Evolutionary conservation across 2,797 vertebrate genomes (phyloP), one percentile per base, ranked within the genome.

Genomic region (Macroramphosus scolopax): DNA sequence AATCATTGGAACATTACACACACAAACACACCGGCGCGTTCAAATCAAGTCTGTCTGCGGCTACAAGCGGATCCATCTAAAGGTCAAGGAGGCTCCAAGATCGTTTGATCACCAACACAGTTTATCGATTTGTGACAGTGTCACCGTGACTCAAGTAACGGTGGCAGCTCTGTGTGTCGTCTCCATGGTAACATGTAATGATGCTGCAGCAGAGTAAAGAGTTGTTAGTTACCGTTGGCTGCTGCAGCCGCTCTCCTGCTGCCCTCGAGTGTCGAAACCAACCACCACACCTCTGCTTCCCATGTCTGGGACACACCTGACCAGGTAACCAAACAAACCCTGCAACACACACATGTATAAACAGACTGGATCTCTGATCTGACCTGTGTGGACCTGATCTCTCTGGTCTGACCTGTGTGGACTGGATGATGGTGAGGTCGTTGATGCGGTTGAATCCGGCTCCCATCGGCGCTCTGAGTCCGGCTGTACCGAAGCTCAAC

Each of bases 371-470:
- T 12, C 5, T 9, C 12, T 4, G 17, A 15, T 49, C 56, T 46
- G 5, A 94, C 94, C 91, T 98, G 95, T 0, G 94, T 95, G 22
- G 94, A 91, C 55, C 97, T 95, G 81, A 98, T 97, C 20, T 3
- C 20, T 3, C 20, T 3, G 20, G 20, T 22, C 20, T 3, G 20
- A 22, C 52, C 92, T 98, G 96, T 0, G 95, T 95, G 26, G 95
- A 91, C 56, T 98, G 95, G 82, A 98, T 97, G 41, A 98, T 59
- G 0, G 96, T 98, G 16, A 98, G 91, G 57, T 98, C 95, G 1
- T 98, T 98, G 55, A 98, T 95, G 57, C 91, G 91, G 79, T 89
- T 93, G 72, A 97, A 98, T 0, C 96, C 95, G 0, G 94, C 95
- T 0, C 95, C 95, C 95, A 98, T 97, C 0, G 93, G 87, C 0